Conservation (phyloP, 2,113 vertebrate species). For the Suricata suricatta region DNA sequence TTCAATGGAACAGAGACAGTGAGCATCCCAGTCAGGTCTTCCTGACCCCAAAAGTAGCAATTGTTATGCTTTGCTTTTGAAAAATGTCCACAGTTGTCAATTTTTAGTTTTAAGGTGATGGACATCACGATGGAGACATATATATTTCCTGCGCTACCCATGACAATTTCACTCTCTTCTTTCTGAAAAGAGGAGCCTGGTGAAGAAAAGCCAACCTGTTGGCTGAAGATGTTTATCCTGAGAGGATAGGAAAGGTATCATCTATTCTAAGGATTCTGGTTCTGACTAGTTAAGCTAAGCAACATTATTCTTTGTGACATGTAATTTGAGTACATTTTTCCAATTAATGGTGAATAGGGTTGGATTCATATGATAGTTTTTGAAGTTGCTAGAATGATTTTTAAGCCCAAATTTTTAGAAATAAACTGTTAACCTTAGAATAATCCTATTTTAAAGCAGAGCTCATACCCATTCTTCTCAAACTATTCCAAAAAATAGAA, state of each 20-base stretch:
- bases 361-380: conserved; percentile 22
- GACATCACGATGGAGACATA: neutral
- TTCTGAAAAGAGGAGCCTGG: neutral
- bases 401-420: conserved; percentile 17
- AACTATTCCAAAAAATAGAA: too few species aligned
- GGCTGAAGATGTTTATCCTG: neutral
- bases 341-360: conserved; percentile 43
- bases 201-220: neutral
- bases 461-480: too few species aligned
- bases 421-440: conserved; percentile 1
- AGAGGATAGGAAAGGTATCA: neutral
- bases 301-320: neutral
- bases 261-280: neutral
- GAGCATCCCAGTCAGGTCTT: neutral
- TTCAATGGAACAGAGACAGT: neutral
- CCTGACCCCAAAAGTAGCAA: neutral
- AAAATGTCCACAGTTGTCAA: neutral
- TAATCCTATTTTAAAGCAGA: too few species aligned
- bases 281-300: neutral
- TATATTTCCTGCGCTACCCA: neutral
- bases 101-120: neutral
- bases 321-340: conserved; percentile 32
- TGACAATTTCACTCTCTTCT: neutral
- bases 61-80: neutral
- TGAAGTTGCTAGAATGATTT: conserved; percentile 26